Evolutionary conservation across 1,140 invertebrate species (phyloP).

Genomic region (Lerema accius): DNA sequence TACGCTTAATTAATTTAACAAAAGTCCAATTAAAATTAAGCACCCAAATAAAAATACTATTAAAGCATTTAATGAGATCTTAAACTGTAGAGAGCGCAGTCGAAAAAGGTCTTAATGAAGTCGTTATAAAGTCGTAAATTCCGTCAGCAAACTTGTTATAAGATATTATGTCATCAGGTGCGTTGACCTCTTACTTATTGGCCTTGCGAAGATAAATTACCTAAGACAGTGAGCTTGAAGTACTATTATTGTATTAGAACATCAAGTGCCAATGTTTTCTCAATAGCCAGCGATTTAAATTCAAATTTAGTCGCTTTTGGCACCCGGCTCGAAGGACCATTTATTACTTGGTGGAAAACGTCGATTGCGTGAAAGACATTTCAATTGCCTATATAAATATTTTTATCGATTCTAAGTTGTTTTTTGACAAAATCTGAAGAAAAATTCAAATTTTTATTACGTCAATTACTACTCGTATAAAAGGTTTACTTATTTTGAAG

Average conservation of each 20-base stretch:
- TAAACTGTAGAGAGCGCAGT: slow-evolving; percentile 7
- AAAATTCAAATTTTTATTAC: too few species aligned
- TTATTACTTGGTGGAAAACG: too few species aligned
- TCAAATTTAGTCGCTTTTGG: background rate
- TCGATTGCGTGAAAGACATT: too few species aligned
- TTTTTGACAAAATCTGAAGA: too few species aligned
- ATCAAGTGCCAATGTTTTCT: slow-evolving; percentile 12
- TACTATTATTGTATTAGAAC: too few species aligned
- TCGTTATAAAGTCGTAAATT: slow-evolving; percentile 19
- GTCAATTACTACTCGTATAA: too few species aligned
- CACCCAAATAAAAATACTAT: slow-evolving; percentile 17
- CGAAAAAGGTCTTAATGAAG: slow-evolving; percentile 23
- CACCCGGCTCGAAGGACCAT: too few species aligned
- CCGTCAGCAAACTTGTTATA: slow-evolving; percentile 11
- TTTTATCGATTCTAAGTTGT: too few species aligned
- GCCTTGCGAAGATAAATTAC: slow-evolving; percentile 21
- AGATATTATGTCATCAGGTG: slow-evolving; percentile 28
- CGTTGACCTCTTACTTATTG: slow-evolving; percentile 19
- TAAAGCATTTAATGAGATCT: slow-evolving; percentile 28
- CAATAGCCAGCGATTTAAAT: background rate
- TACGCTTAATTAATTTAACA: slow-evolving; percentile 23
- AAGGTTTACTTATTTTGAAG: too few species aligned
- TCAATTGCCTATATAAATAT: too few species aligned
- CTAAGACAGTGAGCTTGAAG: slow-evolving; percentile 6
- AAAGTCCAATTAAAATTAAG: slow-evolving; percentile 26